Conservation (phyloP, 2,113 vertebrate genomes). For the Oophaga pumilio region DNA sequence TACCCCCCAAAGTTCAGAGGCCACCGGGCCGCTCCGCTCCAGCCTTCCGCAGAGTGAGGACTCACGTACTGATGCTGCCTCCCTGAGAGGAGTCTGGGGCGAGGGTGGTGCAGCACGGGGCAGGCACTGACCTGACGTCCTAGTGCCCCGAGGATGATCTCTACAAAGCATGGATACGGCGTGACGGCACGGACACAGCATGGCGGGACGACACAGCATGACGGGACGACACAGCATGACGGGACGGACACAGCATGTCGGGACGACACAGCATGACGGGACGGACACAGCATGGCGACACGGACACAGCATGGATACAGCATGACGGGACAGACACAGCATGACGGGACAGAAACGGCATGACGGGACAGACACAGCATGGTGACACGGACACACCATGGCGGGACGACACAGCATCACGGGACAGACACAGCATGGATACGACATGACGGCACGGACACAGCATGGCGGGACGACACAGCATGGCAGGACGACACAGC, state of each 20-base stretch:
- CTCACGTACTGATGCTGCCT: background rate
- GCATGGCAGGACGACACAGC: no score
- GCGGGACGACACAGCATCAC: no score
- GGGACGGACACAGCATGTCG: no score
- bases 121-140: background rate
- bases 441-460: background rate
- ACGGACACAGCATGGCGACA: no score
- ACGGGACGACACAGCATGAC: background rate
- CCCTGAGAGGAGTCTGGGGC: slow-evolving; percentile 1
- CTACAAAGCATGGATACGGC: background rate
- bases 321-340: background rate
- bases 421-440: background rate
- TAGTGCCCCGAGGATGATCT: background rate
- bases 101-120: background rate
- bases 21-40: background rate
- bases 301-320: background rate
- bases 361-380: no score
- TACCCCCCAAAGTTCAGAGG: slow-evolving; percentile 26
- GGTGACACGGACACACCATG: no score
- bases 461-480: no score
- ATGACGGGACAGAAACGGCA: no score
- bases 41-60: slow-evolving; percentile 5
- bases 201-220: background rate
- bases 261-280: no score
- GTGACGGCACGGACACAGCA: no score